Conservation (phyloP, 2,888 invertebrate genomes). For the Ophioninae sp. region DNA sequence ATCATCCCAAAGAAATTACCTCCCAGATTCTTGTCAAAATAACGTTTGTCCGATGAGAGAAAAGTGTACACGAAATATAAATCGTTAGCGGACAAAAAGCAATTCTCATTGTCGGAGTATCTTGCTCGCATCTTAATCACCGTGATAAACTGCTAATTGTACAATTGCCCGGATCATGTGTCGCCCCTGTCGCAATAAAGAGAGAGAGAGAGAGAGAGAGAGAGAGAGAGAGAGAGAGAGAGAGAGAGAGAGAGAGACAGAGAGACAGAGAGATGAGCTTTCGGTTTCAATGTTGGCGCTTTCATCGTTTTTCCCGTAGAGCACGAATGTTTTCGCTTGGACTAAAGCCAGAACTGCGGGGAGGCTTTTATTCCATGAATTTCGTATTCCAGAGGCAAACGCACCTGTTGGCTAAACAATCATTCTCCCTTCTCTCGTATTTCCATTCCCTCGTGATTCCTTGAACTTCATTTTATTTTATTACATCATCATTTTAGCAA, state of each 20-base stretch:
- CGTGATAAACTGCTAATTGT: slow-evolving; percentile 55
- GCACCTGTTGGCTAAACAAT: slow-evolving; percentile 64
- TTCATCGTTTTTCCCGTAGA: slow-evolving; percentile 38
- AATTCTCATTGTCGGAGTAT: slow-evolving; percentile 14
- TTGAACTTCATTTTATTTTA: slow-evolving; percentile 38
- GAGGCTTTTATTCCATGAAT: slow-evolving; percentile 51
- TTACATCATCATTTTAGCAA: slow-evolving; percentile 48
- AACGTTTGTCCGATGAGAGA: not conserved
- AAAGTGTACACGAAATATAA: not conserved
- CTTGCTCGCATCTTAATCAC: slow-evolving; percentile 38
- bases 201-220: slow-evolving; percentile 7
- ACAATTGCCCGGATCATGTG: slow-evolving; percentile 21
- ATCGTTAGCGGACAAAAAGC: not conserved
- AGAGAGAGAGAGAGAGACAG: not conserved
- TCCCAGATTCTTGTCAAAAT: not conserved
- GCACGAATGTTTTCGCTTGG: slow-evolving; percentile 49
- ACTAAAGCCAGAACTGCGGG: slow-evolving; percentile 49
- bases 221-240: slow-evolving; percentile 4
- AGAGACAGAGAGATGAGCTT: slow-evolving; percentile 27
- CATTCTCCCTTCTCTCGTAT: slow-evolving; percentile 34
- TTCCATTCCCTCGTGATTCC: slow-evolving; percentile 22
- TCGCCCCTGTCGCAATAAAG: slow-evolving; percentile 3
- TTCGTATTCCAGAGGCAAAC: slow-evolving; percentile 48
- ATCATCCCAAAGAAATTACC: not conserved
- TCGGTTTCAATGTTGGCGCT: slow-evolving; percentile 33